Base-by-base conservation (phyloP, 2,888 invertebrate species). In the Hydraecia micacea region DNA sequence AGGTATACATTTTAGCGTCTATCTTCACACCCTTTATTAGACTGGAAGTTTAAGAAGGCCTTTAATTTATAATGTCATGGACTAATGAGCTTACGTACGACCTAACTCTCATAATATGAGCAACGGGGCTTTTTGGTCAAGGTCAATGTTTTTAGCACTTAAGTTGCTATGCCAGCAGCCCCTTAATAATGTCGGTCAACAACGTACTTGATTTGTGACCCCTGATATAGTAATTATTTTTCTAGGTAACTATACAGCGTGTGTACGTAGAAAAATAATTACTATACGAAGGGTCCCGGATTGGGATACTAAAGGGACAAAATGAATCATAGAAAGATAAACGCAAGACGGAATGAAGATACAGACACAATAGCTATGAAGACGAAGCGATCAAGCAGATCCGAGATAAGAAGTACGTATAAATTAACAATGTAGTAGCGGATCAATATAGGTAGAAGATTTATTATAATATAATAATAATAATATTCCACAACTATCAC, bases 151-250 rank as follows among this genome's bases (percentile, higher is more conserved):
- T 80, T 70, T 49, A 70, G 58, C 65, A 66, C 79, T 80, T 18
- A 36, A 18, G 66, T 79, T n/a, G 28, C 65, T 60, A 79, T 15
- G 21, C 15, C 25, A 65, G 39, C 32, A 60, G 21, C 52, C 36
- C 36, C 25, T 70, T 79, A 67, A 66, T 84, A 70, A 79, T 71
- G 6, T 84, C 46, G 66, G 80, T 79, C 66, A 81, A 81, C 52
- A 79, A 55, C 36, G 28, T 66, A n/a, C 52, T 70, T 55, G 21
- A 49, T 32, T 32, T 60, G 46, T 32, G 70, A 83, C 69, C 49
- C 9, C 15, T 52, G 15, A 70, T 70, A 65, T 52, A 55, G 4
- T 70, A 79, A 79, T 60, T n/a, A 73, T 63, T 46, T 39, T 66
- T 36, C 8, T 60, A 15, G 49, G 21, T 77, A 72, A 32, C 39